These are phyloP conservation scores for Tholera decimalis DNA, from an alignment of 2,888 invertebrate species.

Conservation along the genomic window DNA sequence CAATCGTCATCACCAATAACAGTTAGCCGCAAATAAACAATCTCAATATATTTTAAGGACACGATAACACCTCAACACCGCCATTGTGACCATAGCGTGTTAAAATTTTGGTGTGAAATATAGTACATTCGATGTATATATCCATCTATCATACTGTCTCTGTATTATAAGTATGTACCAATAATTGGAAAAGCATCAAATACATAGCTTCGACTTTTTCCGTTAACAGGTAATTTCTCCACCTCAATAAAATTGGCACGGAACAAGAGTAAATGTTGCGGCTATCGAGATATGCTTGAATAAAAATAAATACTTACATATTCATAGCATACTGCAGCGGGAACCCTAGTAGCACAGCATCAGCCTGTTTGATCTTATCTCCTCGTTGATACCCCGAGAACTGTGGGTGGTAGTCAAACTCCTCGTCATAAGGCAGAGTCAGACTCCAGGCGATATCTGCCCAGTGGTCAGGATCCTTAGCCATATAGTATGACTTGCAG, in stretches of 20 bases:
- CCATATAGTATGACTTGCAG: constrained; percentile 83
- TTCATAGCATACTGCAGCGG: constrained; percentile 91
- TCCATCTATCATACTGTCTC: too few relatives aligned
- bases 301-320: constrained; percentile 74
- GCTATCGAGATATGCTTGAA: background rate
- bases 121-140: too few relatives aligned
- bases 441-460: constrained; percentile 90
- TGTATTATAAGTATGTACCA: too few relatives aligned
- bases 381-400: constrained; percentile 87
- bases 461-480: constrained; percentile 84
- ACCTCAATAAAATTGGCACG: too few relatives aligned
- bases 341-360: constrained; percentile 91
- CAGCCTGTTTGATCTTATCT: constrained; percentile 91
- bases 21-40: background rate
- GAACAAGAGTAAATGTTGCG: too few relatives aligned
- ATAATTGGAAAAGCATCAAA: too few relatives aligned
- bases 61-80: too few relatives aligned
- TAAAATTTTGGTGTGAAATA: too few relatives aligned
- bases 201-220: too few relatives aligned
- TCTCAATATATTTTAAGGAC: too few relatives aligned
- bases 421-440: constrained; percentile 86
- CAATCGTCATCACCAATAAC: background rate
- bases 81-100: too few relatives aligned
- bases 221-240: too few relatives aligned
- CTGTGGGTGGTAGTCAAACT: constrained; percentile 91